phyloP scores from a whole-genome alignment of 2,113 vertebrate genomes.

The Alethe diademata region DNA sequence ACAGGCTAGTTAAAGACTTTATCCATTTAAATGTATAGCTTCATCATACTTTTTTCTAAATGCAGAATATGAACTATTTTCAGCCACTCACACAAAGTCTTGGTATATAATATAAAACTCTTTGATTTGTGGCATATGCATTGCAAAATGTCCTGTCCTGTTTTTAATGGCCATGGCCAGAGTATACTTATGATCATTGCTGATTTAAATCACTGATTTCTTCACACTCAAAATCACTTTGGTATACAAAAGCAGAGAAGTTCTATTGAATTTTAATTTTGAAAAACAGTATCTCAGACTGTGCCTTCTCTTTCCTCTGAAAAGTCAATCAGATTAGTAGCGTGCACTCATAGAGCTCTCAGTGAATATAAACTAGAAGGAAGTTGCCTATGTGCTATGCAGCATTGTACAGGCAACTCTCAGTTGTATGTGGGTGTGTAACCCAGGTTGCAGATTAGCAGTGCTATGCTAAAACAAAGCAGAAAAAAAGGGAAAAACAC shows the following conservation, averaged over 20 bases:
- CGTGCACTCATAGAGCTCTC: not conserved
- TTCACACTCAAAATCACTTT: conserved; percentile 9
- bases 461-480: conserved; percentile 54
- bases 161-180: not conserved
- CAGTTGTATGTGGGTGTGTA: conserved; percentile 48
- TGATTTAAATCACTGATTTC: not conserved
- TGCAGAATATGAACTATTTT: conserved; percentile 2
- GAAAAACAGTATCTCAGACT: not conserved
- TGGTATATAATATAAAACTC: not conserved
- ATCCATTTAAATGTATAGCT: not conserved
- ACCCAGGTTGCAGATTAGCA: conserved; percentile 62
- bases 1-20: not conserved
- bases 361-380: conserved; percentile 42
- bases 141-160: not conserved
- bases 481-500: conserved; percentile 43
- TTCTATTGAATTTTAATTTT: not conserved
- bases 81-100: not conserved
- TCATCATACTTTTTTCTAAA: not conserved
- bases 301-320: not conserved
- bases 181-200: not conserved
- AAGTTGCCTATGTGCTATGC: conserved; percentile 13
- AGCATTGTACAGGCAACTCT: conserved; percentile 38
- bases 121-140: not conserved
- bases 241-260: not conserved
- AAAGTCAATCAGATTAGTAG: conserved; percentile 18